Percentiles rank a stretch among this genome's conserved stretches.
Conservation (phyloP, 2,113 vertebrate genomes). For the Poecile atricapillus region DNA sequence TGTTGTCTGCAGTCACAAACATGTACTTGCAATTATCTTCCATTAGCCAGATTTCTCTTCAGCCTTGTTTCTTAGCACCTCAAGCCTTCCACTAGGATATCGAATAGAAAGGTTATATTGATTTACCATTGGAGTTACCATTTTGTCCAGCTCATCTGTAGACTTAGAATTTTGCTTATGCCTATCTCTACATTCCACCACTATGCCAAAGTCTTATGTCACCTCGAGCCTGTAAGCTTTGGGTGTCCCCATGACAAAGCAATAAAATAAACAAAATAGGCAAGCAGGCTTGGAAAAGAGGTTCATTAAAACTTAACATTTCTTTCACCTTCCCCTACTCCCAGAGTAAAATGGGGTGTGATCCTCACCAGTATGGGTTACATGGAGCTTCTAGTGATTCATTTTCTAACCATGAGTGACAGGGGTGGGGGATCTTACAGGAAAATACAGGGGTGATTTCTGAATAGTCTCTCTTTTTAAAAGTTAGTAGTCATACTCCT, state of each 20-base stretch:
- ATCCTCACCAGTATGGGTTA: neutral
- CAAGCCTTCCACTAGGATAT: neutral
- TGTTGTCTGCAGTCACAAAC: neutral
- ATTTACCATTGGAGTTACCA: neutral
- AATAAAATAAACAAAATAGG: neutral
- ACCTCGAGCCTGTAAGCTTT: neutral
- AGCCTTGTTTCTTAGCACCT: neutral
- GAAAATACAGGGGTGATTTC: neutral
- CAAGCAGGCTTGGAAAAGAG: neutral
- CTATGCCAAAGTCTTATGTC: fast-evolving
- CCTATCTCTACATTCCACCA: neutral
- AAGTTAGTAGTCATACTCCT: neutral
- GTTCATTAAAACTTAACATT: neutral
- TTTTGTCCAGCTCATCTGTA: neutral
- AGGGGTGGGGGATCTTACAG: no score
- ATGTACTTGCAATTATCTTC: neutral
- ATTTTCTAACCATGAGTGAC: neutral
- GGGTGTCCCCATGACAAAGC: neutral
- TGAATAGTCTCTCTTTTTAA: neutral
- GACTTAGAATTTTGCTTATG: neutral
- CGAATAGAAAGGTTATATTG: neutral
- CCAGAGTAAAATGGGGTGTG: neutral
- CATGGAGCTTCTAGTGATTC: neutral
- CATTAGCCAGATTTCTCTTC: neutral
- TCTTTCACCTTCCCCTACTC: neutral